Evolutionary conservation across 2,888 invertebrate species (phyloP), one percentile per base, ranked within the genome.

Genomic region (Blastobasis adustella): DNA sequence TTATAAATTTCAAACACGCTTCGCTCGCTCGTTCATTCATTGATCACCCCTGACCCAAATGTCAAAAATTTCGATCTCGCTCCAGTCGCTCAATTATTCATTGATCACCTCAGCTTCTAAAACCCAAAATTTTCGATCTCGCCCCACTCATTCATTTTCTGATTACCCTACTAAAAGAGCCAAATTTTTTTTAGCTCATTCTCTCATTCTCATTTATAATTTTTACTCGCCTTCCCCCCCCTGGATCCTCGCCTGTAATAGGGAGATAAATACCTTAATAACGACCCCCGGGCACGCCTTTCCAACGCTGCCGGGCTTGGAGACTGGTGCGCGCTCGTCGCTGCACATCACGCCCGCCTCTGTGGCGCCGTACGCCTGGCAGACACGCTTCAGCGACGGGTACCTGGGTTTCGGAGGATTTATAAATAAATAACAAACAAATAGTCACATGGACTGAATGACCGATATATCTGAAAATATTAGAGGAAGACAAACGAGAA

Each of bases 291-390:
- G 38, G 2, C 54, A 9, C 0, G 64, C 54, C 4, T 49, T 37
- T 0, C 71, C 71, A 0, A 60, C 65, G 45, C 70, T 69, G 0
- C 71, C 69, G 0, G 52, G 47, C 23, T 54, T 60, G 0, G 56
- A 45, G 0, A 60, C 65, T 1, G 58, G 37, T 0, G 59, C 49
- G 1, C 4, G 1, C 6, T 54, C 8, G 37, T 64, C 62, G 3
- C 46, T 58, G 38, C 63, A 58, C 1, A 58, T 49, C 0, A 48
- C 49, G 0, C 68, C 68, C 0, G 54, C 62, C 41, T 72, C 71
- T 0, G 68, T 58, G 49, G 60, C 58, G 0, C 69, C 71, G 38
- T 71, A 72, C 0, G 61, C 4, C 43, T 70, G 67, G 5, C 51
- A 36, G 0, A 69, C 58, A 3, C 55, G 49, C 5, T 47, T 41